Conservation (phyloP, 2,113 vertebrate genomes). For the Pyxicephalus adspersus region DNA sequence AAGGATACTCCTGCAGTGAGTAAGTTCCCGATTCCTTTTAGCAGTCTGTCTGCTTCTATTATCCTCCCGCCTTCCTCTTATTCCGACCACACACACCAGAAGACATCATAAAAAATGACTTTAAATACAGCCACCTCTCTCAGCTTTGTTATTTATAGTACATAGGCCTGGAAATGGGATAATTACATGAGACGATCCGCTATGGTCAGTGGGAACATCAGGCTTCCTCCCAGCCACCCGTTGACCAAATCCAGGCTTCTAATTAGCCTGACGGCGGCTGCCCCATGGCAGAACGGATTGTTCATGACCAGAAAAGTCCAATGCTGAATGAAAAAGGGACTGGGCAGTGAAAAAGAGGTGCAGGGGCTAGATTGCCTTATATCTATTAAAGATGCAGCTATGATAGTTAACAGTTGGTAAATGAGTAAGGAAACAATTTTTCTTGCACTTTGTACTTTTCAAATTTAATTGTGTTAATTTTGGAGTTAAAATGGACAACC, state of each 20-base stretch:
- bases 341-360: slow-evolving; percentile 13
- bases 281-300: slow-evolving; percentile 30
- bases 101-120: slow-evolving; percentile 50
- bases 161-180: slow-evolving; percentile 55
- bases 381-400: slow-evolving; percentile 1
- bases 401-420: neutral
- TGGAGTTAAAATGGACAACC: no score
- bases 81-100: slow-evolving; percentile 48
- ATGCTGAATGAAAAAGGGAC: neutral
- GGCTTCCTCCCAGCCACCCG: slow-evolving; percentile 53
- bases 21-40: slow-evolving; percentile 15
- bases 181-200: slow-evolving; percentile 42
- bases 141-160: slow-evolving; percentile 48
- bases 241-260: slow-evolving; percentile 45
- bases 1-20: neutral
- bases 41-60: slow-evolving; percentile 31
- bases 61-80: slow-evolving; percentile 32
- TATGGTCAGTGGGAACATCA: slow-evolving; percentile 57
- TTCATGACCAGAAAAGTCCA: slow-evolving; percentile 11
- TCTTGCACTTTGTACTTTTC: no score
- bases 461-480: no score
- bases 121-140: slow-evolving; percentile 54
- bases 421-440: neutral
- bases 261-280: slow-evolving; percentile 55
- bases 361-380: neutral